Conservation (phyloP, 2,888 invertebrate genomes). For the Trissolcus brochymenae region DNA sequence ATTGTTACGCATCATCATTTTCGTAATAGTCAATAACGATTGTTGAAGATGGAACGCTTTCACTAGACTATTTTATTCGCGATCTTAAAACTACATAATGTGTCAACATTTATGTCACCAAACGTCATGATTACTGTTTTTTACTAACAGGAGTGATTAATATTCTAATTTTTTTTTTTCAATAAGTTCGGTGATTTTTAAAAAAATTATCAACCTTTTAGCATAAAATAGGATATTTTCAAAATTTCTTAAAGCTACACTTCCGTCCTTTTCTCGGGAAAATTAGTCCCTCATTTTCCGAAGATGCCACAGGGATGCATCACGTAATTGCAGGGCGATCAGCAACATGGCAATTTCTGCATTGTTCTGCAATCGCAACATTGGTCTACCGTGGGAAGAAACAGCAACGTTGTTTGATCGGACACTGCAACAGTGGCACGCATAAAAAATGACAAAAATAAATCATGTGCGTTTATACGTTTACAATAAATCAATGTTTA, state of each 20-base stretch:
- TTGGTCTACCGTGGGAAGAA: conserved; percentile 66
- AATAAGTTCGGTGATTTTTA: no score
- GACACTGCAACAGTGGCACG: conserved; percentile 45
- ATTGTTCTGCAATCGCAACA: conserved; percentile 68
- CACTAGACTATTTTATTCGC: no score
- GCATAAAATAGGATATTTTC: background rate
- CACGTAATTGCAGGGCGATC: conserved; percentile 61
- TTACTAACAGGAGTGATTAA: no score
- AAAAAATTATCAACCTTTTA: no score
- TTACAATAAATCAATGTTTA: conserved; percentile 59
- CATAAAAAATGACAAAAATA: conserved; percentile 59
- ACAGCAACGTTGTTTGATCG: conserved; percentile 35
- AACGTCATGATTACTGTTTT: no score
- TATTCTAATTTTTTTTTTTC: no score
- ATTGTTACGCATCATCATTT: no score
- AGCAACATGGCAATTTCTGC: conserved; percentile 64
- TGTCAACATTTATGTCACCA: no score
- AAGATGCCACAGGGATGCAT: conserved; percentile 49
- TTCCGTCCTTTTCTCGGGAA: conserved; percentile 40
- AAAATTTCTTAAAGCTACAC: conserved; percentile 24
- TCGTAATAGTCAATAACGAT: no score
- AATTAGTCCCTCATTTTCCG: conserved; percentile 7
- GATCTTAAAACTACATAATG: no score
- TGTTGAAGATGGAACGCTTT: no score
- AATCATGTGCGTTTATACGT: conserved; percentile 59